Evolutionary conservation across 2,888 invertebrate genomes (phyloP), one percentile per base, ranked within the genome.

Genomic region (Lycaena phlaeas): DNA sequence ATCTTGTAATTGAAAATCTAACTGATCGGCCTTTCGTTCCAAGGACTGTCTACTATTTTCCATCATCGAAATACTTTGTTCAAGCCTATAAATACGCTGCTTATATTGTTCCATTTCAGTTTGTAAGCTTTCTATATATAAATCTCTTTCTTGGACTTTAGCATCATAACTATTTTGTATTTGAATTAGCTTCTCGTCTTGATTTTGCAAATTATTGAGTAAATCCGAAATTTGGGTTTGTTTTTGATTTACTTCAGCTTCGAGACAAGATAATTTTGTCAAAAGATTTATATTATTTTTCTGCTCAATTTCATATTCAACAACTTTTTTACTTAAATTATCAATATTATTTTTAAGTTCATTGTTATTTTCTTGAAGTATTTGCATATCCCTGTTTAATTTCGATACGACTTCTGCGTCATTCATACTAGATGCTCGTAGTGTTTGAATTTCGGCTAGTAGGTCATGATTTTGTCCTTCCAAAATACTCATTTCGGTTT

Each of bases 121-220:
- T 64, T 93, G 91, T 43, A 92, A 73, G 27, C 87, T 89, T 66
- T 93, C 93, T 41, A 92, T 90, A 46, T 90, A 90, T 36, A 90
- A 82, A 59, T 92, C 90, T 45, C 91, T 82, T 64, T 93, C 92
- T 61, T 91, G 90, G 7, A 93, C 65, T 69, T 92, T 93, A 1
- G 90, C 90, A 46, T 90, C 87, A 38, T 87, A 75, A 2, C 86
- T 86, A 59, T 67, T 76, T 49, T 71, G 69, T 28, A 71, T 59
- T 59, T 78, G 84, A 48, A 56, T 69, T 42, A 76, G 60, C 50
- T 68, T 67, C 56, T 73, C 66, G 45, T 72, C 70, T 25, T 71
- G 53, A 41, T 60, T 51, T 49, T 75, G 73, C 31, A 82, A 50
- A 54, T 73, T 69, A 40, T 57, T 60, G 14, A 64, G 47, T 37